Evolutionary conservation across 2,888 invertebrate genomes (phyloP), one percentile per base, ranked within the genome.

Genomic region (Athrips mouffetella): DNA sequence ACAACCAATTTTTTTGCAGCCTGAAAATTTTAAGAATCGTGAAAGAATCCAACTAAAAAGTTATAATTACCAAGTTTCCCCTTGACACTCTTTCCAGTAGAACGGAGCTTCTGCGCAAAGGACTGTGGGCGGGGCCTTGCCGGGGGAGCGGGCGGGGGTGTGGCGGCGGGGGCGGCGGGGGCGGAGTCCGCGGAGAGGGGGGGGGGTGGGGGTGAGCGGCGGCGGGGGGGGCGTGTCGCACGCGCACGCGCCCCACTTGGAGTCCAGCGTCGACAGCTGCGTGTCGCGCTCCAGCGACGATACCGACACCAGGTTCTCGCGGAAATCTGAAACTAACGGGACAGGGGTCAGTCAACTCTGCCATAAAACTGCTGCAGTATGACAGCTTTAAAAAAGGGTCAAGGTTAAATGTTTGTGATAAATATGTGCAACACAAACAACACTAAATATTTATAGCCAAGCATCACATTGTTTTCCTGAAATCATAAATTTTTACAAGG

Each of bases 21-120:
- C 15, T 4, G 1, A 3, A 18, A 11, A 47, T 10, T 3, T 8
- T 20, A 15, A 4, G 8, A 15, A 29, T 15, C 3, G 27, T 15
- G n/a, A 47, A n/a, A n/a, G n/a, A n/a, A n/a, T n/a, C n/a, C n/a
- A n/a, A n/a, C n/a, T n/a, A n/a, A n/a, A n/a, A n/a, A n/a, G n/a
- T n/a, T n/a, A n/a, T n/a, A n/a, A 55, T 67, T 49, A 88, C 89
- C 89, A 1, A 91, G 69, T 63, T 90, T 91, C 1, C 92, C 95
- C 68, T 94, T 94, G 0, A 95, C 95, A 37, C 93, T 94, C 76
- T 95, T 95, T 16, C 95, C 94, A 0, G 96, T 96, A 7, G 95
- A 94, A 23, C 96, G 88, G 23, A 96, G 82, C 69, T 96, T 95
- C 76, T 96, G 96, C 0, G 96, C 96, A 73, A 97, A 95, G 60